Percentiles rank a stretch among this genome's conserved stretches.
These are phyloP conservation scores for Nasonovia ribisnigri DNA, from an alignment of 2,888 invertebrate genomes.

Conservation along the genomic window DNA sequence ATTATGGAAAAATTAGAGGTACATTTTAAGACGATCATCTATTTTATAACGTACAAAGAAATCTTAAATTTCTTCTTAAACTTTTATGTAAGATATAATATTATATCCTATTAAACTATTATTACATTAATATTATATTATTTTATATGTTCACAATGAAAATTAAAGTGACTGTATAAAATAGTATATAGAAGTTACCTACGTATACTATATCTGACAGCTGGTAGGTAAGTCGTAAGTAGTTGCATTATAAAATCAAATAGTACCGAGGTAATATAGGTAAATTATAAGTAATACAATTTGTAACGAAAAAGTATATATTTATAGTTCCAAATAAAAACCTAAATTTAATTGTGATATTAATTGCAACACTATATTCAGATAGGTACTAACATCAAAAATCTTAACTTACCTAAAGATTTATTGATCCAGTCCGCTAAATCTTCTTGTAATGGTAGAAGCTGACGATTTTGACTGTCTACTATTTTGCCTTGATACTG, in stretches of 20 bases:
- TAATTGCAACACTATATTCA: not conserved
- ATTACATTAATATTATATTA: not conserved
- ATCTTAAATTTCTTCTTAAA: not conserved
- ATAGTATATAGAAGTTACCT: not conserved
- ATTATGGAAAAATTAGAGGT: not conserved
- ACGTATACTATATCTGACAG: not conserved
- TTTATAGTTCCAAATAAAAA: not conserved
- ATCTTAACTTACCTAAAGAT: slow-evolving; percentile 78
- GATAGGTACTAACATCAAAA: not conserved
- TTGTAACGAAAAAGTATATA: too few relatives aligned
- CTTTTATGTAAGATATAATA: not conserved
- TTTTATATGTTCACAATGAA: not conserved
- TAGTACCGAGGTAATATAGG: not conserved
- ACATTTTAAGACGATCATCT: not conserved
- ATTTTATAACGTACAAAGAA: not conserved
- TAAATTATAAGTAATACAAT: not conserved
- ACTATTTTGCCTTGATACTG: slow-evolving; percentile 81
- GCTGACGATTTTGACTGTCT: slow-evolving; percentile 82
- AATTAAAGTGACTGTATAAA: too few relatives aligned
- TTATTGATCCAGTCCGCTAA: slow-evolving; percentile 90
- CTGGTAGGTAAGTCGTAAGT: not conserved
- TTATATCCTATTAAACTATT: not conserved
- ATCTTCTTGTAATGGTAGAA: slow-evolving; percentile 87
- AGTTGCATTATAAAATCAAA: not conserved
- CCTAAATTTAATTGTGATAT: not conserved